Conservation (phyloP, 2,797 vertebrate genomes). For the Acrocephalus scirpaceus region DNA sequence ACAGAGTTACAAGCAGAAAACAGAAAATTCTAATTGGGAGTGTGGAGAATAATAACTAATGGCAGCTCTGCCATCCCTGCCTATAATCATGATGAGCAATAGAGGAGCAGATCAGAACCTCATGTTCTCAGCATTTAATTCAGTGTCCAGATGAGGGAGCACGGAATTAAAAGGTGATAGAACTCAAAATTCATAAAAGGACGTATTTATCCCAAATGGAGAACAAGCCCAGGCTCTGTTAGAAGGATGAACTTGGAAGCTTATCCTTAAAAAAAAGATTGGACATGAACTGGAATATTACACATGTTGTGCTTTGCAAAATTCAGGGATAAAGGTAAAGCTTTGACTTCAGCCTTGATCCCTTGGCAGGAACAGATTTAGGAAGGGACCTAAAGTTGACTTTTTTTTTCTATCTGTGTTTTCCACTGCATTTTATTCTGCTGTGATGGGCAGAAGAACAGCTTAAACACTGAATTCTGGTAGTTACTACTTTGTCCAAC, state of each 20-base stretch:
- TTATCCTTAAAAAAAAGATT: not conserved
- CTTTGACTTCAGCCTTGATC: not conserved
- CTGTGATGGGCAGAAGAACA: not conserved
- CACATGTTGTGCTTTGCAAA: not conserved
- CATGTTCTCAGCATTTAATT: not conserved
- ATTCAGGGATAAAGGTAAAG: not conserved
- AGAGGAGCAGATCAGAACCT: not conserved
- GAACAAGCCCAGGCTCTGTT: not conserved
- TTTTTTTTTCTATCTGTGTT: not conserved
- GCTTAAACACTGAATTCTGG: not conserved
- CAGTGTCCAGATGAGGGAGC: not conserved
- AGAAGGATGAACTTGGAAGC: not conserved
- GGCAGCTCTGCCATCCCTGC: conserved; percentile 2
- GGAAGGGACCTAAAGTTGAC: not conserved
- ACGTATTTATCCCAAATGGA: not conserved
- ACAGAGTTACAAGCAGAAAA: not conserved
- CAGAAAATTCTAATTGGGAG: not conserved
- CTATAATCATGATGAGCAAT: not conserved
- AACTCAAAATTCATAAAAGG: not conserved
- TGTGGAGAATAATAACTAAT: not conserved
- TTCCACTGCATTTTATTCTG: not conserved
- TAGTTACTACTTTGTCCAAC: not conserved
- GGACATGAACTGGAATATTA: not conserved
- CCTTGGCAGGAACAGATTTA: not conserved
- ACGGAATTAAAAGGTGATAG: not conserved